These are phyloP conservation scores for Prionailurus viverrinus DNA, from an alignment of 2,113 vertebrate genomes.

Conservation along the genomic window DNA sequence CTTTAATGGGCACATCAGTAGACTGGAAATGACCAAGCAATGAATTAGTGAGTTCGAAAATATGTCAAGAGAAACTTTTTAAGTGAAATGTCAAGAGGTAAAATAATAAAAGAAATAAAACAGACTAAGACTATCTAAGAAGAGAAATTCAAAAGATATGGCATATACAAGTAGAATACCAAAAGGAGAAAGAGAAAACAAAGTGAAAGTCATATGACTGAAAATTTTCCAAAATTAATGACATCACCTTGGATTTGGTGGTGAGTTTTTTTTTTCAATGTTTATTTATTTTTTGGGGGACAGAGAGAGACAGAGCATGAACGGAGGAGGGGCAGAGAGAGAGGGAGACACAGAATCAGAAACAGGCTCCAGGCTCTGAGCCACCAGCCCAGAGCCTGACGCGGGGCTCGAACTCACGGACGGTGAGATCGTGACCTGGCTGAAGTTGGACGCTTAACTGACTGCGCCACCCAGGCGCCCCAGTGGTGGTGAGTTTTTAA, in stretches of 20 bases:
- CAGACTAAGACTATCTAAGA: not conserved
- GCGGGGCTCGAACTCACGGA: too few relatives aligned
- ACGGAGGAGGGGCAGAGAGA: too few relatives aligned
- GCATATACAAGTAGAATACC: not conserved
- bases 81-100: not conserved
- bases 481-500: not conserved
- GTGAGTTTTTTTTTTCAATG: not conserved
- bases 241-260: not conserved
- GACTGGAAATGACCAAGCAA: not conserved
- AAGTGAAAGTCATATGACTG: not conserved
- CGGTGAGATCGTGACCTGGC: too few relatives aligned
- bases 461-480: too few relatives aligned
- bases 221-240: not conserved
- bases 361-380: too few relatives aligned
- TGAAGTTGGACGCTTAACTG: too few relatives aligned
- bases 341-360: too few relatives aligned
- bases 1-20: not conserved
- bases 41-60: not conserved
- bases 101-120: not conserved
- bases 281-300: too few relatives aligned
- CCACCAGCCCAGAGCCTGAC: too few relatives aligned
- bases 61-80: not conserved
- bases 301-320: too few relatives aligned
- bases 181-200: not conserved
- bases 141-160: not conserved